Conservation (phyloP, 2,888 invertebrate genomes). For the Hydropsyche betteni region DNA sequence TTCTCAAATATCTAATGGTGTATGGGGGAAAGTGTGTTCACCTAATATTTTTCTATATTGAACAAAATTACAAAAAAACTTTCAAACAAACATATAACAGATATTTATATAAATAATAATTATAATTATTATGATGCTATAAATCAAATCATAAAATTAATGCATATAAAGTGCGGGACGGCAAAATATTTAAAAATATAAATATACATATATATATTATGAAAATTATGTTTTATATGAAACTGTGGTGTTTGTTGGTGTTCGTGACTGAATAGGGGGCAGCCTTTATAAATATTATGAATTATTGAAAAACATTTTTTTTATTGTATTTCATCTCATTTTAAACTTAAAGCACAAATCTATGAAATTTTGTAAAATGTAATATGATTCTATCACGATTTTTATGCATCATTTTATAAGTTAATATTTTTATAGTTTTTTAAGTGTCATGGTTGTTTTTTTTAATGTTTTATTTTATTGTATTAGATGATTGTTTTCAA, state of each 20-base stretch:
- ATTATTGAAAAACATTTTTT: slow-evolving; percentile 11
- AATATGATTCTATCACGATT: not conserved
- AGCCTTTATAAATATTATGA: slow-evolving; percentile 30
- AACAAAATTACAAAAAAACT: slow-evolving; percentile 21
- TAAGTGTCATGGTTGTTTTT: too few species aligned
- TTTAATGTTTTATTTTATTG: too few species aligned
- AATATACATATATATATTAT: slow-evolving; percentile 28
- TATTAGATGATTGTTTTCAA: not conserved
- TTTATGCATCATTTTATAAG: not conserved
- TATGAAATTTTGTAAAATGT: slow-evolving; percentile 2
- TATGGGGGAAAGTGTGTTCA: slow-evolving; percentile 38
- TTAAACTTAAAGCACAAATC: slow-evolving; percentile 26
- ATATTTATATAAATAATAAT: slow-evolving; percentile 38
- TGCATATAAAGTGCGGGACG: slow-evolving; percentile 30
- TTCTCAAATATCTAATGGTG: slow-evolving; percentile 36
- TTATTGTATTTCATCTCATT: slow-evolving; percentile 19
- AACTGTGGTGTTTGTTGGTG: slow-evolving; percentile 36
- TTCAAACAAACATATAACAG: slow-evolving; percentile 35
- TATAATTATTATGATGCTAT: slow-evolving; percentile 32
- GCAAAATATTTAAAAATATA: slow-evolving; percentile 15
- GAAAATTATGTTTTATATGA: slow-evolving; percentile 37
- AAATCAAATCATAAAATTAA: slow-evolving; percentile 25
- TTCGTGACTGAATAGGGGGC: slow-evolving; percentile 37
- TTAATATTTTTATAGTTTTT: slow-evolving; percentile 2
- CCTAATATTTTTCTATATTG: slow-evolving; percentile 40